Percentiles rank a stretch among this genome's conserved stretches.
phyloP scores from a whole-genome alignment of 2,888 invertebrate species.

The Eupithecia abbreviata region DNA sequence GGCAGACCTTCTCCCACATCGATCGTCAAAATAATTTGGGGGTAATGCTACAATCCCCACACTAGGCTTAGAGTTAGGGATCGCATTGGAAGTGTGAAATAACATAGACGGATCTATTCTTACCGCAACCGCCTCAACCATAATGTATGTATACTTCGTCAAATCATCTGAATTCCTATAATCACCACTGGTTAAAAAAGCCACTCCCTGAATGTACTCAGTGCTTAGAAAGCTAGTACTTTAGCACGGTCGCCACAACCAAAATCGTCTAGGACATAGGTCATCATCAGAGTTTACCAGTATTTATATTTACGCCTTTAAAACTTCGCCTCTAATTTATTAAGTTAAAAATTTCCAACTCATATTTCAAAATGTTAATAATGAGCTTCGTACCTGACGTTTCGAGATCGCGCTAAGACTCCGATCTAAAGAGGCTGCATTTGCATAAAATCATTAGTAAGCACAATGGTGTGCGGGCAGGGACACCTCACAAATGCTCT shows the following conservation, averaged over 20 bases:
- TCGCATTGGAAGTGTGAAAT: not conserved
- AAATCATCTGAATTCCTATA: not conserved
- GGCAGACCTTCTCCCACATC: no score
- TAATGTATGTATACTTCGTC: no score
- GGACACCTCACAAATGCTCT: slow-evolving; percentile 78
- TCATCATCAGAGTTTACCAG: not conserved
- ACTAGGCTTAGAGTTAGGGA: not conserved
- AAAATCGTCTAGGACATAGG: not conserved
- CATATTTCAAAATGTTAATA: slow-evolving; percentile 83
- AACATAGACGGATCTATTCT: no score
- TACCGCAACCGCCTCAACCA: no score
- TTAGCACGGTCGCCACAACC: not conserved
- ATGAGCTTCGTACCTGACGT: slow-evolving; percentile 83
- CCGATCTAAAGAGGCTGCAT: slow-evolving; percentile 84
- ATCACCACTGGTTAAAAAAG: not conserved
- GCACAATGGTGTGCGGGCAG: slow-evolving; percentile 82
- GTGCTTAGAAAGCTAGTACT: not conserved
- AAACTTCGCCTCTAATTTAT: not conserved
- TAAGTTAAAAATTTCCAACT: slow-evolving; percentile 72
- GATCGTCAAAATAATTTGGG: no score
- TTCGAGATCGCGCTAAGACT: slow-evolving; percentile 83
- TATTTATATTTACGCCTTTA: not conserved
- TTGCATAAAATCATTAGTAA: slow-evolving; percentile 85
- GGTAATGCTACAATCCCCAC: no score
- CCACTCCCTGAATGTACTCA: not conserved